These are phyloP conservation scores for Pelusios castaneus DNA, from an alignment of 2,113 vertebrate genomes.

Conservation along the genomic window DNA sequence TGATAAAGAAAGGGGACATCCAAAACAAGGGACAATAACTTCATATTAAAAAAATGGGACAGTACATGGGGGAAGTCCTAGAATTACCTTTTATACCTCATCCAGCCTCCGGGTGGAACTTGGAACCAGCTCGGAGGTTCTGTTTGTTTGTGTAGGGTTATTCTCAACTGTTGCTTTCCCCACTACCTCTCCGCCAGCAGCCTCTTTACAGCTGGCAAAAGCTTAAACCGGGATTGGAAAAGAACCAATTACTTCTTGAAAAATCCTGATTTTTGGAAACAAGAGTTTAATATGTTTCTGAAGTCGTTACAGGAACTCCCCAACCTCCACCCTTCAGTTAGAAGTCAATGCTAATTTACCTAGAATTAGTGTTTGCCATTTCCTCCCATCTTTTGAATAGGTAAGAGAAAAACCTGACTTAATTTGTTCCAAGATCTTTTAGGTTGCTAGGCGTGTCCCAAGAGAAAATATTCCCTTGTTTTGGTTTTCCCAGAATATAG, in stretches of 20 bases:
- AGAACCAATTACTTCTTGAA: conserved; percentile 17
- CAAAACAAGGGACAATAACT: conserved; percentile 47
- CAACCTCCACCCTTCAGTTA: background rate
- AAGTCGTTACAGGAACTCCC: background rate
- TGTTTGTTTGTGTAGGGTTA: accelerated
- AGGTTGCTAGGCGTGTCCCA: background rate
- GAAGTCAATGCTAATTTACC: conserved; percentile 16
- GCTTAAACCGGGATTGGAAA: conserved; percentile 33
- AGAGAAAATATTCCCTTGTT: conserved; percentile 23
- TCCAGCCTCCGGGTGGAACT: accelerated
- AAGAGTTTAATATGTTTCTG: background rate
- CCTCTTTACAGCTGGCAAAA: conserved; percentile 70
- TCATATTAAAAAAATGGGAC: background rate
- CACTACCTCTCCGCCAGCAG: background rate
- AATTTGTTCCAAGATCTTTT: background rate
- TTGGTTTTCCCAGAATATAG: conserved; percentile 56
- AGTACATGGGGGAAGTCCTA: background rate
- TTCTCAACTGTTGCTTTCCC: background rate
- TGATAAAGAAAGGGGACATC: conserved; percentile 59
- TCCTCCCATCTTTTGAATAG: background rate
- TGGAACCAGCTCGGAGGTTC: accelerated
- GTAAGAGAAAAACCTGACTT: background rate
- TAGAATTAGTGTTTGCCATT: conserved; percentile 57
- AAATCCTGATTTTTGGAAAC: background rate
- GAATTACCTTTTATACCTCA: background rate